Base-by-base conservation (phyloP, 2,113 vertebrate genomes). In the Atherinomorus stipes region DNA sequence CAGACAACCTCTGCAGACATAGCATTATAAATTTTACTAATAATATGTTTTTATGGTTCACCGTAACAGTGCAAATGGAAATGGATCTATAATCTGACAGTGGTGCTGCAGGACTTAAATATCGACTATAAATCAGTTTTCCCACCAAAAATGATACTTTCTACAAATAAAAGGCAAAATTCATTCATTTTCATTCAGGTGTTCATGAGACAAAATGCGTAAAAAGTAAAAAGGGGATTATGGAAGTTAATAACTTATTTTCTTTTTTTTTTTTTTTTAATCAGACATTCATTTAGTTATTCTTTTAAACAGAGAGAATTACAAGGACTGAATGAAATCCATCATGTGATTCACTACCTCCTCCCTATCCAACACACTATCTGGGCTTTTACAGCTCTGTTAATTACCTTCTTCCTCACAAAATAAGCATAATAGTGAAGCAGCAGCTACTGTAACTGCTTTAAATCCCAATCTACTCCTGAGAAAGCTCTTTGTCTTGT, bases 331-430 rank as follows among this genome's bases (percentile, higher is more conserved):
- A 47, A 47, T 34, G 67, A 63, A 64, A 40, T 72, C 50, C 34
- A 38, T 62, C 58, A 63, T 18, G 63, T 50, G 63, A 54, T 54
- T 23, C 49, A 47, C 45, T 45, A 63, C 50, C 51, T 51, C 40
- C 57, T 71, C 31, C 22, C 47, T 23, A 25, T 63, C 38, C 59
- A 63, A 47, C 63, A 16, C 42, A 68, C 74, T 54, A 64, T 66
- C 50, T 7, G 23, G 56, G 68, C 64, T 76, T 76, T 86, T 40
- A 78, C 62, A 7, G 66, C 66, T 73, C 56, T 22, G 61, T 78
- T 84, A 84, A 78, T 86, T 74, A 71, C 19, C 65, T 61, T 80
- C 76, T 56, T n/a, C 19, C 16, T n/a, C 60, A 59, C 77, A 67
- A 64, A 74, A 58, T 47, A 53, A 11, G 7, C 50, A 44, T 51